Conservation (phyloP, 2,888 invertebrate genomes). For the Branchipolynoe longqiensis region DNA sequence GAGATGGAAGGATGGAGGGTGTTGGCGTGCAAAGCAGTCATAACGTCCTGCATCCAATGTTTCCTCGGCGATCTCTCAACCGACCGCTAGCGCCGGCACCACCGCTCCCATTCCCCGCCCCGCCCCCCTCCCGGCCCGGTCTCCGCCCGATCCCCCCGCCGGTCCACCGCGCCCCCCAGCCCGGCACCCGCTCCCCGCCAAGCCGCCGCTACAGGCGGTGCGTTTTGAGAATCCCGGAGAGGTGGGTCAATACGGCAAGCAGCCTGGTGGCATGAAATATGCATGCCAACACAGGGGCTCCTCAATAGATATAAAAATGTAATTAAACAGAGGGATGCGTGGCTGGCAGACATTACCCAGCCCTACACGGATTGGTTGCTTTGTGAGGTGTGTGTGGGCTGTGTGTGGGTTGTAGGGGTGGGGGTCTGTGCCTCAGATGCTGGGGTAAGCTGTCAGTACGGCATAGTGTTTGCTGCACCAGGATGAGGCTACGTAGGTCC, state of each 20-base stretch:
- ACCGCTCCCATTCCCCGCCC: background rate
- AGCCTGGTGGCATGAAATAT: constrained; percentile 20
- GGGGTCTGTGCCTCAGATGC: too few species aligned
- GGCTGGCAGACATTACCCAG: constrained; percentile 27
- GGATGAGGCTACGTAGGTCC: too few species aligned
- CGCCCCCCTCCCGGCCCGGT: too few species aligned
- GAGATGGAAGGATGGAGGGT: background rate
- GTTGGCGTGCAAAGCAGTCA: constrained; percentile 11
- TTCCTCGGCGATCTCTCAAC: background rate
- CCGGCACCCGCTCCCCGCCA: background rate
- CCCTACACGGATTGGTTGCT: too few species aligned
- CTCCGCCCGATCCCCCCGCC: too few species aligned
- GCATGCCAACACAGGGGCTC: constrained; percentile 26
- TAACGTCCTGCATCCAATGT: constrained; percentile 25
- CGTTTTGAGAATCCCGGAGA: background rate
- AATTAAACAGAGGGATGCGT: constrained; percentile 39
- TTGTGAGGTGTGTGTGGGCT: constrained; percentile 4
- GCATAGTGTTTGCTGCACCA: too few species aligned
- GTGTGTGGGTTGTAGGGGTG: too few species aligned
- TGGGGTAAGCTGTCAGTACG: too few species aligned
- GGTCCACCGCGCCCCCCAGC: background rate
- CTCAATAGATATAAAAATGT: constrained; percentile 11
- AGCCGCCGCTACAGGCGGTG: too few species aligned
- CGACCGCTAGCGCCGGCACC: background rate
- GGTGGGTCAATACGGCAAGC: constrained; percentile 25